A percentile compares a stretch with the other conserved stretches of the same genome.
Conservation (phyloP, 2,113 vertebrate genomes). For the Oryzias melastigma region DNA sequence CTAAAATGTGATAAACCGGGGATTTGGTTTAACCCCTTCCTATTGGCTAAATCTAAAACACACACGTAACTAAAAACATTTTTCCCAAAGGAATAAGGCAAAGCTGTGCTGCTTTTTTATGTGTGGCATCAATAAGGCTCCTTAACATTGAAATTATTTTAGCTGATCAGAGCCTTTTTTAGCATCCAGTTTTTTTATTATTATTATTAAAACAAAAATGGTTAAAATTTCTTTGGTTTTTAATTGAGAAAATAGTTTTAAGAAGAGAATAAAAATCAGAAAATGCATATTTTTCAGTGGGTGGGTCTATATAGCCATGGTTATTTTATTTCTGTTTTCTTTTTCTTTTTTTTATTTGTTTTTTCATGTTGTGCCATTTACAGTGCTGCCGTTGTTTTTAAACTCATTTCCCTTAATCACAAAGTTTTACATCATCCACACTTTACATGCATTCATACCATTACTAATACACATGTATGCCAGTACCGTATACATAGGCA, state of each 20-base stretch:
- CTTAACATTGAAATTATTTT: constrained; percentile 23
- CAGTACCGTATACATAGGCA: constrained; percentile 63
- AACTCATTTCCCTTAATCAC: constrained; percentile 36
- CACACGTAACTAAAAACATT: constrained; percentile 52
- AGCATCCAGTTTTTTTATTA: constrained; percentile 14
- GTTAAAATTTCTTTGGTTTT: not conserved
- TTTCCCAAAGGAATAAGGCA: constrained; percentile 43
- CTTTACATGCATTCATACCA: constrained; percentile 29
- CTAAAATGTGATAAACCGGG: constrained; percentile 52
- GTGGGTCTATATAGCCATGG: constrained; percentile 44
- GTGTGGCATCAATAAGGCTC: constrained; percentile 41
- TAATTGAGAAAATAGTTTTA: no score
- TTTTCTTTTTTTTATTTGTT: constrained; percentile 35
- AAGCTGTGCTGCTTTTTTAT: constrained; percentile 45
- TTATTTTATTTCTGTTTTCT: not conserved
- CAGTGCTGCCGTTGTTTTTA: constrained; percentile 51
- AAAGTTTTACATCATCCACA: constrained; percentile 62
- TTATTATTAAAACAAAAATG: constrained; percentile 9
- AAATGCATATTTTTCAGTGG: constrained; percentile 16
- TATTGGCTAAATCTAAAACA: constrained; percentile 54
- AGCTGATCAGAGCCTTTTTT: constrained; percentile 40
- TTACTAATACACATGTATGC: constrained; percentile 9
- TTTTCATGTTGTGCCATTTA: constrained; percentile 55
- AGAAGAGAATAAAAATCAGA: no score
- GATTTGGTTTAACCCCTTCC: constrained; percentile 50